A percentile compares a stretch with the other conserved stretches of the same genome.
Evolutionary conservation across 2,113 vertebrate species (phyloP).

Genomic region (Fukomys damarensis): DNA sequence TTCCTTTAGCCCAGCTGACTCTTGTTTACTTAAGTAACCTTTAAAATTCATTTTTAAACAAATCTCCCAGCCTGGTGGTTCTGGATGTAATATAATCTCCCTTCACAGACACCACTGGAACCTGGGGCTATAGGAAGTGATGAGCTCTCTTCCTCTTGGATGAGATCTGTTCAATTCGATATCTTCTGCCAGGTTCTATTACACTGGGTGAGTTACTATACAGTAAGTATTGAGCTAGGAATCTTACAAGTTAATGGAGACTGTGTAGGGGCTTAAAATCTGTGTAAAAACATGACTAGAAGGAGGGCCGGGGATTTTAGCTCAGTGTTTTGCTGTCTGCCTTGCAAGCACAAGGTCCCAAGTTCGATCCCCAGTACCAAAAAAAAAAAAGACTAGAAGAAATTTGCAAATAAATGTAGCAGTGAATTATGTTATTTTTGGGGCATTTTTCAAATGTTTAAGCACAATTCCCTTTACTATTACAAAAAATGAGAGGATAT

Average conservation of each 20-base stretch:
- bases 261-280: background rate
- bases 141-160: background rate
- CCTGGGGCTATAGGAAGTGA: background rate
- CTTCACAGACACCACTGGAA: background rate
- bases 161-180: background rate
- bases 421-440: background rate
- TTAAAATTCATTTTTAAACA: background rate
- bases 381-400: conserved; percentile 32
- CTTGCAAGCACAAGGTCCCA: too few relatives aligned
- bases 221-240: background rate
- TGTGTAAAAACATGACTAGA: conserved; percentile 2
- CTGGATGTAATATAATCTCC: background rate
- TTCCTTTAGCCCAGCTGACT: background rate
- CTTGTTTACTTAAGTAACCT: conserved; percentile 23
- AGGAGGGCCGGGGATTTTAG: too few relatives aligned
- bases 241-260: background rate
- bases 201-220: background rate
- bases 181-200: background rate
- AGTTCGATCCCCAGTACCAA: too few relatives aligned
- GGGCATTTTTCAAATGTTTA: conserved; percentile 28
- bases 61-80: background rate
- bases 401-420: conserved; percentile 53
- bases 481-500: too few relatives aligned
- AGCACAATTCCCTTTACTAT: conserved; percentile 27
- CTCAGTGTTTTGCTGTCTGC: too few relatives aligned